A percentile compares a stretch with the other conserved stretches of the same genome.
phyloP scores from a whole-genome alignment of 1,140 invertebrate genomes.

The Zaprionus davidi region DNA sequence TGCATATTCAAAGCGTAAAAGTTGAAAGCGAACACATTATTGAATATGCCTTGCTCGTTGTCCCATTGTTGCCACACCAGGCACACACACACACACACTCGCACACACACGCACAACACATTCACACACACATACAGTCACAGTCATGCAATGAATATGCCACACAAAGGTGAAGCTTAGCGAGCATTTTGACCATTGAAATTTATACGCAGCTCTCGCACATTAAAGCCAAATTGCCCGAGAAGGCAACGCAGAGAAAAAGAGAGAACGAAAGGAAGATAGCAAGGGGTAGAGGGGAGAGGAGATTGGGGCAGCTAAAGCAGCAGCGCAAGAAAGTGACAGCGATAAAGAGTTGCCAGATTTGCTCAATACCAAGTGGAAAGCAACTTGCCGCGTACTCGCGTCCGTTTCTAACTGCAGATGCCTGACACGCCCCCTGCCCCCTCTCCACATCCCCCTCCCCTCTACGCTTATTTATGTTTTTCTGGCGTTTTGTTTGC shows the following conservation, averaged over 20 bases:
- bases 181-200: conserved; percentile 71
- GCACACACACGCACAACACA: conserved; percentile 3
- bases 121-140: not conserved
- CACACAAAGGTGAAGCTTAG: conserved; percentile 60
- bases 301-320: not conserved
- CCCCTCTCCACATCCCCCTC: not conserved
- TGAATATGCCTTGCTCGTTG: conserved; percentile 72
- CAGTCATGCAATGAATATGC: conserved; percentile 29
- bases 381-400: conserved; percentile 36
- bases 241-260: not conserved
- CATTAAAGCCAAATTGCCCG: conserved; percentile 63
- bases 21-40: conserved; percentile 80
- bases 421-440: not conserved
- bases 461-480: conserved; percentile 66
- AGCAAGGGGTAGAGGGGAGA: not conserved
- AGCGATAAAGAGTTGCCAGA: conserved; percentile 15
- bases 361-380: conserved; percentile 39
- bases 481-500: conserved; percentile 68
- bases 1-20: conserved; percentile 71
- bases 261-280: not conserved
- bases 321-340: not conserved
- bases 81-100: conserved; percentile 29
- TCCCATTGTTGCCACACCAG: conserved; percentile 55
- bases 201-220: conserved; percentile 67
- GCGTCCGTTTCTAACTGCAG: conserved; percentile 37